Percentiles rank a stretch among this genome's conserved stretches.
These are phyloP conservation scores for Danio rerio DNA, from an alignment of 2,113 vertebrate genomes.

Conservation along the genomic window GRCz12tu NC_133180.1:63824001-63824500, in stretches of 20 bases:
- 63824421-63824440: too few species aligned
- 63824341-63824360: background rate
- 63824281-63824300: constrained; percentile 94
- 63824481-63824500: too few species aligned
- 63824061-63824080: too few species aligned
- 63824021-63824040: too few species aligned
- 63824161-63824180: constrained; percentile 87
- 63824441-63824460: too few species aligned
- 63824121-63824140: constrained; percentile 88
- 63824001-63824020: too few species aligned
- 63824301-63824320: background rate
- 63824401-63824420: too few species aligned
- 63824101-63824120: constrained; percentile 35
- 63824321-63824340: background rate
- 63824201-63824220: constrained; percentile 84
- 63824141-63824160: constrained; percentile 87
- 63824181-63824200: constrained; percentile 89
- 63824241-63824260: constrained; percentile 97
- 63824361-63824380: too few species aligned
- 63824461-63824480: too few species aligned
- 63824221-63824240: constrained; percentile 93
- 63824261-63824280: constrained; percentile 99
- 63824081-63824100: too few species aligned
- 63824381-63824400: too few species aligned
- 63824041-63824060: too few species aligned